A percentile compares a stretch with the other conserved stretches of the same genome.
Conservation (phyloP, 2,113 vertebrate species). For the Mobula birostris region DNA sequence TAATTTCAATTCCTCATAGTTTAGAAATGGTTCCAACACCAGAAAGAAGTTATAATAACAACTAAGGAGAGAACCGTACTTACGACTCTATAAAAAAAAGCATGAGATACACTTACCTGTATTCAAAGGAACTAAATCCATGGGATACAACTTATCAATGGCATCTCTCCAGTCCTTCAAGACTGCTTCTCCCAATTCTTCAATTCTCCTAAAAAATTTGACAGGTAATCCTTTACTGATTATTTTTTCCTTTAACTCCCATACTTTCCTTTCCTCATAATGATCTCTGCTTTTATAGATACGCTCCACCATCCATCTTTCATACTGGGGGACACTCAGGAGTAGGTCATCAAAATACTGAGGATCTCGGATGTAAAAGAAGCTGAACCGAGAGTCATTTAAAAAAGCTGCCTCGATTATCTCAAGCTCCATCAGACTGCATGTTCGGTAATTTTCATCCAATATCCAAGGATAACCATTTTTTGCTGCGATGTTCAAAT, state of each 20-base stretch:
- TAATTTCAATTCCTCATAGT: not conserved
- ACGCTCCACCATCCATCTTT: not conserved
- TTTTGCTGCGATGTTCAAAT: conserved; percentile 45
- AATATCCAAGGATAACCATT: conserved; percentile 48
- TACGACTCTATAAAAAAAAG: not conserved
- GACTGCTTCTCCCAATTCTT: conserved; percentile 45
- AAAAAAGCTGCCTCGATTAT: conserved; percentile 45
- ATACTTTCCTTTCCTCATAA: conserved; percentile 41
- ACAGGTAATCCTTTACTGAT: conserved; percentile 42
- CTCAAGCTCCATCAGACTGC: conserved; percentile 46
- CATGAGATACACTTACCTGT: conserved; percentile 41
- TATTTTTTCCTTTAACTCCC: conserved; percentile 44
- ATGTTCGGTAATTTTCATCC: conserved; percentile 42
- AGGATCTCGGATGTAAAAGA: conserved; percentile 50
- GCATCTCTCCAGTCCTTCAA: conserved; percentile 45
- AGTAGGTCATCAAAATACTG: conserved; percentile 28
- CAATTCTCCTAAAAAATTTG: conserved; percentile 45
- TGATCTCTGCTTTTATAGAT: not conserved
- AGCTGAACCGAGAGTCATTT: conserved; percentile 42
- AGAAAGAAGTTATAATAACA: not conserved
- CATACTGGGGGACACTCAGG: conserved; percentile 8
- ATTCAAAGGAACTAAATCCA: conserved; percentile 35
- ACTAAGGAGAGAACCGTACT: not conserved
- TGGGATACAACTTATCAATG: conserved; percentile 46
- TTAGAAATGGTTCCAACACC: not conserved